Percentiles rank a stretch among this genome's conserved stretches.
These are phyloP conservation scores for Hassar affinis DNA, from an alignment of 2,113 vertebrate species.

Conservation along the genomic window DNA sequence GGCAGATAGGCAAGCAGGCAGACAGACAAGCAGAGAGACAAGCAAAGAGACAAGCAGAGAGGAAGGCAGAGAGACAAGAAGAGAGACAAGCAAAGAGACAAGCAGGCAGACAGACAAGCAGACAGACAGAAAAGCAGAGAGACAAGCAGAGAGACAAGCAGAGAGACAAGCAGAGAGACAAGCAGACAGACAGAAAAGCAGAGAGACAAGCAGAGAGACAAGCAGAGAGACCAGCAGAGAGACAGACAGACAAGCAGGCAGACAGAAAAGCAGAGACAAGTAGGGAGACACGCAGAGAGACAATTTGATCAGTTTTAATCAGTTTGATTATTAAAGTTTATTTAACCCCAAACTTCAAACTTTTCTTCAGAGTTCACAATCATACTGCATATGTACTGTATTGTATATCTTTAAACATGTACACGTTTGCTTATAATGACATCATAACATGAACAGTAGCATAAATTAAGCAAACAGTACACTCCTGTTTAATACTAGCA, in stretches of 20 bases:
- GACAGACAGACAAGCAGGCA: conserved; percentile 21
- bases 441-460: background rate
- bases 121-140: too few relatives aligned
- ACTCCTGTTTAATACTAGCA: background rate
- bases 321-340: too few relatives aligned
- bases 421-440: background rate
- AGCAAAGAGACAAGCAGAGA: conserved; percentile 28
- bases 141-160: too few relatives aligned
- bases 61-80: conserved; percentile 20
- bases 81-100: background rate
- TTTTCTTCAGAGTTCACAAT: background rate
- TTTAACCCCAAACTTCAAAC: background rate
- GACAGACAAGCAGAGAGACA: too few relatives aligned
- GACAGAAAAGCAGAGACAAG: background rate
- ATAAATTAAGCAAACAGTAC: background rate
- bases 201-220: too few relatives aligned
- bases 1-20: too few relatives aligned
- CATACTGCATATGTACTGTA: background rate
- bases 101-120: background rate
- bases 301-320: too few relatives aligned
- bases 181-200: too few relatives aligned
- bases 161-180: too few relatives aligned
- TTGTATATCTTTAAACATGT: background rate
- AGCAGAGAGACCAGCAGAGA: conserved; percentile 28
- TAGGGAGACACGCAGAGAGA: background rate